phyloP scores from a whole-genome alignment of 2,797 vertebrate genomes.

The Semaprochilodus insignis region DNA sequence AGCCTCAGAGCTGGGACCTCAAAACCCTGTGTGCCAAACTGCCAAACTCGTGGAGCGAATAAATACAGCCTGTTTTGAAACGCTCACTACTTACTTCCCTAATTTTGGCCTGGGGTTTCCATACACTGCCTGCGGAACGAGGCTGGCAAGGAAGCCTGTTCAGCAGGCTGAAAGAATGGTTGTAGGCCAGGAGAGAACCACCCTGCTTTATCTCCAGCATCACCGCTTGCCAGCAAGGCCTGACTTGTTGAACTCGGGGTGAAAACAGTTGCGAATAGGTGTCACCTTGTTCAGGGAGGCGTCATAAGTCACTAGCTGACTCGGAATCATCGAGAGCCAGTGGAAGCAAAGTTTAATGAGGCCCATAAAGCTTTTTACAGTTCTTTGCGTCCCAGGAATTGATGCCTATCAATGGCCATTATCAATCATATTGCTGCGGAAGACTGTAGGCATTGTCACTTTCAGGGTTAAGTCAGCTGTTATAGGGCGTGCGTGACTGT shows the following conservation, averaged over 20 bases:
- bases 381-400: slow-evolving; percentile 66
- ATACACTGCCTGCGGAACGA: background rate
- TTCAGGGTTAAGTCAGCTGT: background rate
- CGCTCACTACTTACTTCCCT: background rate
- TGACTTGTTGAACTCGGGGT: slow-evolving; percentile 17
- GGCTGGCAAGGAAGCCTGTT: background rate
- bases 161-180: background rate
- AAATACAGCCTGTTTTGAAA: background rate
- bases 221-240: slow-evolving; percentile 6
- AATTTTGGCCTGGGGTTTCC: background rate
- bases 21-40: too few relatives aligned
- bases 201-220: slow-evolving; percentile 7
- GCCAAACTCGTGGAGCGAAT: too few relatives aligned
- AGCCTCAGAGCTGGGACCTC: too few relatives aligned
- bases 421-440: slow-evolving; percentile 65
- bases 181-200: background rate
- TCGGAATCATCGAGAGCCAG: slow-evolving; percentile 73
- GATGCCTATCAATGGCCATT: slow-evolving; percentile 68
- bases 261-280: slow-evolving; percentile 25
- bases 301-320: slow-evolving; percentile 73
- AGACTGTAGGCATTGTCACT: slow-evolving; percentile 42
- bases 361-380: slow-evolving; percentile 80
- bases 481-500: background rate
- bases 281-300: slow-evolving; percentile 69
- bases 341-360: slow-evolving; percentile 82